phyloP scores from a whole-genome alignment of 2,888 invertebrate species.

The Cryptus viduatorius region DNA sequence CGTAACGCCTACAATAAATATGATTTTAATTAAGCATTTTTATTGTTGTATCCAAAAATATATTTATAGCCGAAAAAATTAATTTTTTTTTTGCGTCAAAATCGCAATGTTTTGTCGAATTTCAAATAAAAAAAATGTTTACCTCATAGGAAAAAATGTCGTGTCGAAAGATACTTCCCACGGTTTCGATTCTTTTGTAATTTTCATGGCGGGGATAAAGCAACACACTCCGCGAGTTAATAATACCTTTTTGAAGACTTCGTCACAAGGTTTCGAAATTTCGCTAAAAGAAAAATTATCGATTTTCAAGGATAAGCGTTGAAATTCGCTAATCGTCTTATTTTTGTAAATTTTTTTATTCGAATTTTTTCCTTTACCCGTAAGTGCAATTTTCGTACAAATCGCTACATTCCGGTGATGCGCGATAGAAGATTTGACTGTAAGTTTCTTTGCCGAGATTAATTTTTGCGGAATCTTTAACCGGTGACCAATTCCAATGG shows the following conservation, averaged over 20 bases:
- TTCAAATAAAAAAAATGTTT: neutral
- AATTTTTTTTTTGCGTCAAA: neutral
- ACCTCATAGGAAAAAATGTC: conserved; percentile 50
- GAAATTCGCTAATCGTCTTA: neutral
- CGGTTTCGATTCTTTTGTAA: neutral
- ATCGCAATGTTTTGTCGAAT: neutral
- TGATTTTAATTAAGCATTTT: too few relatives aligned
- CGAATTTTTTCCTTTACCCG: conserved; percentile 56
- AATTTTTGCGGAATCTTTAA: neutral
- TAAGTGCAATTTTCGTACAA: conserved; percentile 65
- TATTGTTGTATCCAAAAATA: too few relatives aligned
- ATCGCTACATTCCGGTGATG: conserved; percentile 66
- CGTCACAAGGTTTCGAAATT: conserved; percentile 15
- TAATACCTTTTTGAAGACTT: conserved; percentile 48
- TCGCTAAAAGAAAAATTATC: conserved; percentile 34
- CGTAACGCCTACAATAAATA: too few relatives aligned
- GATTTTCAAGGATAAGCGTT: neutral
- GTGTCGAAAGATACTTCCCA: conserved; percentile 27
- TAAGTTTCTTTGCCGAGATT: conserved; percentile 31
- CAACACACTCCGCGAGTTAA: conserved; percentile 61
- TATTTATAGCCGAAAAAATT: neutral
- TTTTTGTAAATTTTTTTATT: neutral
- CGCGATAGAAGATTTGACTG: conserved; percentile 57
- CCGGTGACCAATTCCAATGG: conserved; percentile 61
- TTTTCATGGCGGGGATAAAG: neutral